A percentile compares a stretch with the other conserved stretches of the same genome.
These are phyloP conservation scores for Alauda arvensis DNA, from an alignment of 2,797 vertebrate genomes.

Conservation along the genomic window DNA sequence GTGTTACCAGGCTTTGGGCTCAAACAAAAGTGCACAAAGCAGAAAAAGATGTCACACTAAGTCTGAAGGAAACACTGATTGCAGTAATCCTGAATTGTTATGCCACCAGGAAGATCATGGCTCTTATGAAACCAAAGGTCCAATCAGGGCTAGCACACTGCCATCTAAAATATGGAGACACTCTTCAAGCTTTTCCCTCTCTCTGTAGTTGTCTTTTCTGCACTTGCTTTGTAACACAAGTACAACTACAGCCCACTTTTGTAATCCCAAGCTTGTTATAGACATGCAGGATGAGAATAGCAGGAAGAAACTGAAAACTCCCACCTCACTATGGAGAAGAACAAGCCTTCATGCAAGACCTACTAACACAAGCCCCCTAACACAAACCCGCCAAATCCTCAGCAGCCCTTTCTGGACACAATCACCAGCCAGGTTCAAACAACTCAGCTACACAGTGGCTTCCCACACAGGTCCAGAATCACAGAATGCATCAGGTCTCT, in stretches of 20 bases:
- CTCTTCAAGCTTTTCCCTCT: not conserved
- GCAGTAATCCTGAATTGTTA: not conserved
- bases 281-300: not conserved
- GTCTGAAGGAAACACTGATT: not conserved
- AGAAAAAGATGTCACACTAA: not conserved
- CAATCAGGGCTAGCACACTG: not conserved
- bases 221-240: not conserved
- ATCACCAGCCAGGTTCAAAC: no score
- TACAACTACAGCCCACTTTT: not conserved
- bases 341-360: not conserved
- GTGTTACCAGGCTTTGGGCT: not conserved
- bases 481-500: not conserved
- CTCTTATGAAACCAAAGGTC: not conserved
- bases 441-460: accelerated
- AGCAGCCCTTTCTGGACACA: not conserved
- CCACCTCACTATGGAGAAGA: accelerated
- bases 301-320: not conserved
- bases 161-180: accelerated
- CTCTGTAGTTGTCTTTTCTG: not conserved
- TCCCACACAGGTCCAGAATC: not conserved
- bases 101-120: accelerated
- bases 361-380: no score
- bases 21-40: not conserved
- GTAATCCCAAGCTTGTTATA: accelerated
- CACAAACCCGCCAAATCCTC: not conserved